Evolutionary conservation across 2,113 vertebrate genomes (phyloP).

Genomic region (Taurulus bubalis): DNA sequence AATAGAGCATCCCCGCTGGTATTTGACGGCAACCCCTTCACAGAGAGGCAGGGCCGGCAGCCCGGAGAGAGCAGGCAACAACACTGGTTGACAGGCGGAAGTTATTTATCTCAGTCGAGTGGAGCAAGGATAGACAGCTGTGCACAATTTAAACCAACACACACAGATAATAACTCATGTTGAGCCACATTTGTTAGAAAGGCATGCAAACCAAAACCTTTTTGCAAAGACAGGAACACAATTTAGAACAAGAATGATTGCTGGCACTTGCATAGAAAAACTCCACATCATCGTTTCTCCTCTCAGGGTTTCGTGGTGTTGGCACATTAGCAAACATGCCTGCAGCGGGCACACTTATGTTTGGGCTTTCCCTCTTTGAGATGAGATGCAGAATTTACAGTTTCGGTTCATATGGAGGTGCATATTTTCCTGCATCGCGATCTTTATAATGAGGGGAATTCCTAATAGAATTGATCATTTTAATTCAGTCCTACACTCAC

Average conservation of each 20-base stretch:
- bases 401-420: slow-evolving; percentile 3
- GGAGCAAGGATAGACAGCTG: background rate
- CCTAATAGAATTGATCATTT: slow-evolving; percentile 2
- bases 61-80: slow-evolving; percentile 32
- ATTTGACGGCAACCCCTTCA: slow-evolving; percentile 46
- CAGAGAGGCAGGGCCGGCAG: slow-evolving; percentile 30
- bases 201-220: background rate
- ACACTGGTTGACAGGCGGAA: slow-evolving; percentile 41
- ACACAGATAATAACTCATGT: background rate
- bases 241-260: slow-evolving; percentile 1
- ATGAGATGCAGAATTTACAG: background rate
- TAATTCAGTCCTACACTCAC: background rate
- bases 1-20: slow-evolving; percentile 50
- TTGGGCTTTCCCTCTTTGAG: slow-evolving; percentile 23
- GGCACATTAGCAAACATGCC: slow-evolving; percentile 46
- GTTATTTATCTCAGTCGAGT: slow-evolving; percentile 27
- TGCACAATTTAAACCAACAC: background rate
- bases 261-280: slow-evolving; percentile 39
- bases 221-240: slow-evolving; percentile 6
- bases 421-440: background rate
- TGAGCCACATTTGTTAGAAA: slow-evolving; percentile 24
- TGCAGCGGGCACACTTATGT: slow-evolving; percentile 13
- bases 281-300: slow-evolving; percentile 1
- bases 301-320: slow-evolving; percentile 17
- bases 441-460: slow-evolving; percentile 2